These are phyloP conservation scores for Lasioglossum vierecki DNA, from an alignment of 2,888 invertebrate species.

Conservation along the genomic window DNA sequence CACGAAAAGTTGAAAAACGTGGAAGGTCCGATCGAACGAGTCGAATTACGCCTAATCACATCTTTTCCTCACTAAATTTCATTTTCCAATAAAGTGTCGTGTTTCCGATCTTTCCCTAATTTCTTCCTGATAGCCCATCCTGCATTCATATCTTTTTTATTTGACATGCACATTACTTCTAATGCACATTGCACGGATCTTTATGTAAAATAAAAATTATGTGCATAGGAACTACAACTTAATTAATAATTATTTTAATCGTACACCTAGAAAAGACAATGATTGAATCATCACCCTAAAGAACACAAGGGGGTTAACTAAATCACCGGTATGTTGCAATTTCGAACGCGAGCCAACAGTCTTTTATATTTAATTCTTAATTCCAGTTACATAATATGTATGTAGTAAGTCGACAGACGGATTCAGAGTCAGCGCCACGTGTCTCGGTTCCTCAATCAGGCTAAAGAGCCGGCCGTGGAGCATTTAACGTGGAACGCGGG, in stretches of 20 bases:
- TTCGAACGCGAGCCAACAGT: neutral
- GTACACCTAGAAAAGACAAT: neutral
- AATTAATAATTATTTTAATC: neutral
- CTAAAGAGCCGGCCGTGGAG: neutral
- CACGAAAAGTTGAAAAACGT: too few species aligned
- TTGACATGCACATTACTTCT: too few species aligned
- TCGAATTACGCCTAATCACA: too few species aligned
- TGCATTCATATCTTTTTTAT: too few species aligned
- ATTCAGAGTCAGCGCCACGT: slow-evolving; percentile 1
- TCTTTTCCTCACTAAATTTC: too few species aligned
- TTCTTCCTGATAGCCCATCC: too few species aligned
- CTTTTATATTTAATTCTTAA: neutral
- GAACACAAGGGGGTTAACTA: neutral
- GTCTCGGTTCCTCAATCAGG: slow-evolving; percentile 4
- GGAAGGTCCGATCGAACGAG: too few species aligned
- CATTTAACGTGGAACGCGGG: slow-evolving; percentile 14
- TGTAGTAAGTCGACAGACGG: neutral
- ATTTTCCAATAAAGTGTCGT: too few species aligned
- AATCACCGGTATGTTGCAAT: neutral
- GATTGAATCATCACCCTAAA: neutral
- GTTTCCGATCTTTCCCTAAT: too few species aligned
- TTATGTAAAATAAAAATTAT: too few species aligned
- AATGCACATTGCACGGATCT: too few species aligned
- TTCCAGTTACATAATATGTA: neutral
- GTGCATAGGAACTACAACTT: too few species aligned